Evolutionary conservation across 2,113 vertebrate genomes (phyloP).

Genomic region (Strigops habroptila): DNA sequence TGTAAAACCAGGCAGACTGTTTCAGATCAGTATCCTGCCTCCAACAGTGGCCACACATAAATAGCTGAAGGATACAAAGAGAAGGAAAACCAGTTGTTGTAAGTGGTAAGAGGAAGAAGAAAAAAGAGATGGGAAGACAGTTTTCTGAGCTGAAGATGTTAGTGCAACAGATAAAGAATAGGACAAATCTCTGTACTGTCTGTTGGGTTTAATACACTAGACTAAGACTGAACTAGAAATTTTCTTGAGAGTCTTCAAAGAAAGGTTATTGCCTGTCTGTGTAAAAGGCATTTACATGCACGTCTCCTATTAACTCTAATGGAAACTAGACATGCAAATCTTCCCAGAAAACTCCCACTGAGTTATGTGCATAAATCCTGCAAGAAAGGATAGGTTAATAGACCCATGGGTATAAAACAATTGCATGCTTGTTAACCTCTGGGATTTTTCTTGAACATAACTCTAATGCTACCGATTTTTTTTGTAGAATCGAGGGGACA

Average conservation of each 20-base stretch:
- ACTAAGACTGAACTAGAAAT: background rate
- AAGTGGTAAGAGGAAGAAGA: background rate
- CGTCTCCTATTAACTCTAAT: background rate
- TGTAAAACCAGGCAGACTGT: background rate
- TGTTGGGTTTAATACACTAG: background rate
- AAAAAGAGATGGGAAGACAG: background rate
- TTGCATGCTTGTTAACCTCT: constrained; percentile 8
- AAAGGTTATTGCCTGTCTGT: background rate
- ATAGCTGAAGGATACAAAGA: background rate
- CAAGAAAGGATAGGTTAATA: background rate
- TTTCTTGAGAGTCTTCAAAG: constrained; percentile 20
- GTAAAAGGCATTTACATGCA: constrained; percentile 1
- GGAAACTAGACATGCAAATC: constrained; percentile 1
- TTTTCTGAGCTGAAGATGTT: background rate
- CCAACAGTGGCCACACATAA: background rate
- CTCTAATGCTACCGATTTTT: background rate
- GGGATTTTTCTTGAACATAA: background rate
- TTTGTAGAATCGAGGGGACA: background rate
- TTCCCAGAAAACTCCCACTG: background rate
- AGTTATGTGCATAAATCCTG: constrained; percentile 20
- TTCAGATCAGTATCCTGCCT: background rate
- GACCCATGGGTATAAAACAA: background rate
- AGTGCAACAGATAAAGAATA: background rate
- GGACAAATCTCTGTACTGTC: background rate
- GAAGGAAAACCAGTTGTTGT: background rate